These are phyloP conservation scores for Pyrocephalus nanus DNA, from an alignment of 2,797 vertebrate genomes.

Conservation along the genomic window DNA sequence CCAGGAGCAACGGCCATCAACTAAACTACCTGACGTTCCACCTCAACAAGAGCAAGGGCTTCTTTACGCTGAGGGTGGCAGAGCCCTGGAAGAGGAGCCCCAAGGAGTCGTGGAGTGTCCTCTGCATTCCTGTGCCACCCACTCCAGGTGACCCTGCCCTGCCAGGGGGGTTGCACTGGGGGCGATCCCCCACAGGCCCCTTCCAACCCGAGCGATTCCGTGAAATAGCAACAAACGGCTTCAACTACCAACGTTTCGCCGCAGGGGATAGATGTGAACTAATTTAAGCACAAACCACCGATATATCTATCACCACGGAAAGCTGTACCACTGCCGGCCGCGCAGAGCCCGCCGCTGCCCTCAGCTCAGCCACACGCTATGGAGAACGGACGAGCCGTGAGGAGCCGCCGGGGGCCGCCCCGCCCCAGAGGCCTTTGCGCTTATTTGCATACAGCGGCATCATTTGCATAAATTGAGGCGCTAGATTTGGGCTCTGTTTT, in stretches of 20 bases:
- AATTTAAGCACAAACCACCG: no score
- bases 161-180: background rate
- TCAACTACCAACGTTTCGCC: background rate
- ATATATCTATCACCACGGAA: fast-evolving
- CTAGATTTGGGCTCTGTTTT: fast-evolving
- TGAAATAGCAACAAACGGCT: background rate
- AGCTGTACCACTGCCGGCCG: fast-evolving
- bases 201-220: background rate
- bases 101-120: background rate
- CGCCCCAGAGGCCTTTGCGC: background rate
- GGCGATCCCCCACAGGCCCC: background rate
- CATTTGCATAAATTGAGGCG: fast-evolving
- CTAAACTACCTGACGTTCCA: background rate
- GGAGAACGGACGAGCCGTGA: fast-evolving
- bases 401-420: fast-evolving
- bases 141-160: no score
- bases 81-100: no score
- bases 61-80: background rate
- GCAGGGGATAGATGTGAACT: fast-evolving
- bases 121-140: background rate
- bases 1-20: fast-evolving
- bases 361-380: fast-evolving
- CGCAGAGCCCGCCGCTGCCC: fast-evolving
- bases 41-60: background rate
- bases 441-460: background rate